Conservation (phyloP, 2,113 vertebrate species). For the Rattus rattus region DNA sequence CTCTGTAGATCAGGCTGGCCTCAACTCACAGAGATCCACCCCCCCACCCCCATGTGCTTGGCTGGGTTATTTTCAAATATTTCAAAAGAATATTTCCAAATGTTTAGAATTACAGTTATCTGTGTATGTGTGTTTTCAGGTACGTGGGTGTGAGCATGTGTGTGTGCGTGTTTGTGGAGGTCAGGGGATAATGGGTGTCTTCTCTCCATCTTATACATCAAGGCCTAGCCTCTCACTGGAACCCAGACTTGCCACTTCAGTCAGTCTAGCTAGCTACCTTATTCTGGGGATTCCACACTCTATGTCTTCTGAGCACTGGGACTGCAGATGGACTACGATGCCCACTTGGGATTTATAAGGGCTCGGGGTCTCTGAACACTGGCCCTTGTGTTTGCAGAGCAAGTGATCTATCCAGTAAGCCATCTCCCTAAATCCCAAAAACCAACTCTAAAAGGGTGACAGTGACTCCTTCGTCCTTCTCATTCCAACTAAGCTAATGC, state of each 20-base stretch:
- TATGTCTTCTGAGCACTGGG: neutral
- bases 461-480: neutral
- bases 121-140: neutral
- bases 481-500: constrained; percentile 46
- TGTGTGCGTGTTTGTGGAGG: neutral
- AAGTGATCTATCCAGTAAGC: neutral
- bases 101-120: neutral
- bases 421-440: neutral
- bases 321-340: neutral
- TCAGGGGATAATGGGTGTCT: too few species aligned
- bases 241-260: neutral
- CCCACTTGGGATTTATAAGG: neutral
- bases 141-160: too few species aligned
- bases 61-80: neutral
- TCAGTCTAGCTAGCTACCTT: too few species aligned
- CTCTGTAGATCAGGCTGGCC: neutral
- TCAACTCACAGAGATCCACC: neutral
- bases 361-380: neutral
- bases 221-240: neutral
- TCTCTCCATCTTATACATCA: neutral
- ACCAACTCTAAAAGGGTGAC: neutral
- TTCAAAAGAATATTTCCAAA: neutral
- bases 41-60: neutral
- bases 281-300: neutral
- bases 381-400: neutral